These are phyloP conservation scores for Mionectes olivaceus DNA, from an alignment of 2,797 vertebrate genomes.

Conservation along the genomic window DNA sequence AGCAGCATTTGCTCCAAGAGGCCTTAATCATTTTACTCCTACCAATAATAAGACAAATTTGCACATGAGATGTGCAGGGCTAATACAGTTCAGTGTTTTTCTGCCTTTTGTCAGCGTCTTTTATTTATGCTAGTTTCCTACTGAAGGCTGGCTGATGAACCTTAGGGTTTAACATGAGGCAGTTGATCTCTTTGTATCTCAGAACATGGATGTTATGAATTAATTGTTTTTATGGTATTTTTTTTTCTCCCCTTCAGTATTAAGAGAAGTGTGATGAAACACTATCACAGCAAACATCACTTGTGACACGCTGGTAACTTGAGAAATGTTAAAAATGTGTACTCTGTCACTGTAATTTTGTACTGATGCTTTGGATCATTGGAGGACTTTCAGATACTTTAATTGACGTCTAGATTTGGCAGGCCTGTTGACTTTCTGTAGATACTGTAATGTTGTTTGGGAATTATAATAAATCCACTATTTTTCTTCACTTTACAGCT, in stretches of 20 bases:
- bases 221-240: not conserved
- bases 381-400: not conserved
- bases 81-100: not conserved
- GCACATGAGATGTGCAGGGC: not conserved
- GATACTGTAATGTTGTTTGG: not conserved
- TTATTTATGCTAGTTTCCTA: not conserved
- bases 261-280: not conserved
- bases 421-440: not conserved
- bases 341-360: not conserved
- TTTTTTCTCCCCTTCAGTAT: not conserved
- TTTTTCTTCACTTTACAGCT: constrained; percentile 83
- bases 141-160: not conserved
- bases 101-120: not conserved
- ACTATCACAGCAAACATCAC: not conserved
- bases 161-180: not conserved
- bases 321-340: not conserved
- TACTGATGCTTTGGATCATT: not conserved
- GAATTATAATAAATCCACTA: not conserved
- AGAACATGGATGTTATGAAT: not conserved
- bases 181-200: not conserved
- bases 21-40: not conserved
- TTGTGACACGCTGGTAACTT: not conserved
- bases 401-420: not conserved
- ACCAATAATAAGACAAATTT: not conserved
- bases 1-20: not conserved